phyloP scores from a whole-genome alignment of 2,797 vertebrate species.

The Rachycentron canadum region DNA sequence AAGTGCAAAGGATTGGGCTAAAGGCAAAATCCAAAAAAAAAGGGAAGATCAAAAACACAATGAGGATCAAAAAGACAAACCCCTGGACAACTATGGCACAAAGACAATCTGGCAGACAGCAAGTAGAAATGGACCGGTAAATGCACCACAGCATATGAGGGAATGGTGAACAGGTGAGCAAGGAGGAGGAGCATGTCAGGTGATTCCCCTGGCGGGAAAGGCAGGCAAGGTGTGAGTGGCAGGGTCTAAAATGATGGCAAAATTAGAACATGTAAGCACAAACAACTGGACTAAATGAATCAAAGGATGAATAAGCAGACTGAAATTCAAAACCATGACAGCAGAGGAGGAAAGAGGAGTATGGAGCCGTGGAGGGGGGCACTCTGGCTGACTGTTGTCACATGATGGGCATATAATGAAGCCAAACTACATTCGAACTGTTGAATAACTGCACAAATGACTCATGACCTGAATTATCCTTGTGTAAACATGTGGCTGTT shows the following conservation, averaged over 20 bases:
- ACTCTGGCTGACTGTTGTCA: slow-evolving; percentile 85
- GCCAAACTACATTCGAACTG: slow-evolving; percentile 85
- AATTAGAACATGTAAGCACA: background rate
- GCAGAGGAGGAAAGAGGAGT: slow-evolving; percentile 66
- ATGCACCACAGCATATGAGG: background rate
- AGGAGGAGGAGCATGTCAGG: background rate
- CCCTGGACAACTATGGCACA: background rate
- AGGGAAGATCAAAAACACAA: background rate
- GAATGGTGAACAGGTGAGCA: background rate
- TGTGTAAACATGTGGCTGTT: slow-evolving; percentile 71
- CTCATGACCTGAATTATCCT: slow-evolving; percentile 85
- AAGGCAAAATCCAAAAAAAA: background rate
- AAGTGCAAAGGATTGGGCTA: background rate
- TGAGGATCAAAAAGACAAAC: background rate
- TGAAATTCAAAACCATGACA: slow-evolving; percentile 2
- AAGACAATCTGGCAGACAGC: background rate
- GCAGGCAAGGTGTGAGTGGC: background rate
- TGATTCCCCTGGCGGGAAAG: background rate
- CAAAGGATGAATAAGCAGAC: background rate
- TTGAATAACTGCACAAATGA: slow-evolving; percentile 84
- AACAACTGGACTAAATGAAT: slow-evolving; percentile 3
- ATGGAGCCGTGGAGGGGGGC: slow-evolving; percentile 68
- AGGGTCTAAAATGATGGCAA: background rate
- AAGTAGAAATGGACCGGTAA: background rate
- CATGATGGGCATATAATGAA: slow-evolving; percentile 87